These are phyloP conservation scores for Beroe ovata DNA, from an alignment of 37 sponge, comb jelly and placozoan genomes.

Conservation along the genomic window DNA sequence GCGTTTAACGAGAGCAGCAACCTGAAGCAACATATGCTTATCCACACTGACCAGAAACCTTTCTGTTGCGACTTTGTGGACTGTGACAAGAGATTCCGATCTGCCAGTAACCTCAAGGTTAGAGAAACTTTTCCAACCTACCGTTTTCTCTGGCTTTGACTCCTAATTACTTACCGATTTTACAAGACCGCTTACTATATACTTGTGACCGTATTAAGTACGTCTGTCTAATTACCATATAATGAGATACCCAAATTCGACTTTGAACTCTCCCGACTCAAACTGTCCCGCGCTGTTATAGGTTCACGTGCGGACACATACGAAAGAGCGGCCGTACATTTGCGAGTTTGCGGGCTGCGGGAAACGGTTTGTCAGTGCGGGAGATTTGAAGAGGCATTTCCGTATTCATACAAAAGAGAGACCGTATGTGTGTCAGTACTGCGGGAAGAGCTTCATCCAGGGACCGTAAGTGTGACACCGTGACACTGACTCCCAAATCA, in stretches of 20 bases:
- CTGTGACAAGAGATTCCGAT: constrained; percentile 53
- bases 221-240: no score
- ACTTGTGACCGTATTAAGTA: no score
- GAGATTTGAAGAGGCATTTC: constrained; percentile 49
- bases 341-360: constrained; percentile 51
- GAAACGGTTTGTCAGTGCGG: constrained; percentile 59
- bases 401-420: constrained; percentile 49
- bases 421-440: constrained; percentile 65
- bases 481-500: no score
- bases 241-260: no score
- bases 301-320: constrained; percentile 61
- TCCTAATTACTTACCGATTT: no score
- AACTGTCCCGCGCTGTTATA: background rate
- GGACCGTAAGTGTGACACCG: constrained; percentile 67
- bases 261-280: no score
- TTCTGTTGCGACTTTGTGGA: constrained; percentile 59
- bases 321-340: constrained; percentile 52
- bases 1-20: constrained; percentile 67
- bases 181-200: no score
- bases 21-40: constrained; percentile 56
- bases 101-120: constrained; percentile 66
- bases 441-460: constrained; percentile 69
- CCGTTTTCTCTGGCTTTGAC: no score
- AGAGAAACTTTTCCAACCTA: no score
- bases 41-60: constrained; percentile 64